These are phyloP conservation scores for Anagyrus pseudococci DNA, from an alignment of 2,888 invertebrate genomes.

Conservation along the genomic window DNA sequence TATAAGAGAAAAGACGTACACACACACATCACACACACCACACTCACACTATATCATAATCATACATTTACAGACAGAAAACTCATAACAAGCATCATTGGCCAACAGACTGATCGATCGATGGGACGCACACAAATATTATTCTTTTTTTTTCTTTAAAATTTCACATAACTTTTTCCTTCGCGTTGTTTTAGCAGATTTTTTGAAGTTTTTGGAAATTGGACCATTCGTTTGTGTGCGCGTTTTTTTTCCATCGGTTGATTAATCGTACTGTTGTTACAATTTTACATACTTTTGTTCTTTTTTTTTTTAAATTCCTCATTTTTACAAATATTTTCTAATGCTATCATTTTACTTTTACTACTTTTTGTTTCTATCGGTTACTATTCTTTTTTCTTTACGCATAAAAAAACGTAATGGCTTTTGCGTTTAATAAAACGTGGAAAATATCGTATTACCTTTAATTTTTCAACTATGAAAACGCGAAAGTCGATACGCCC, in stretches of 20 bases:
- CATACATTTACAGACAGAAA: neutral
- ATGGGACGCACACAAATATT: slow-evolving; percentile 41
- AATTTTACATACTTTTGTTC: slow-evolving; percentile 17
- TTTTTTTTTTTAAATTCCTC: too few relatives aligned
- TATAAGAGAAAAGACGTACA: slow-evolving; percentile 6
- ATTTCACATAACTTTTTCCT: too few relatives aligned
- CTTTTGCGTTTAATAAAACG: too few relatives aligned
- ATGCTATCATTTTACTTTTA: slow-evolving; percentile 25
- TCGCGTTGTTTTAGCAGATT: too few relatives aligned
- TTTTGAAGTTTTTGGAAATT: too few relatives aligned
- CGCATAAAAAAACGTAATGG: too few relatives aligned
- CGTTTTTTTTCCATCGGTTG: neutral
- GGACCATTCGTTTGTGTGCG: neutral
- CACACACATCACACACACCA: neutral
- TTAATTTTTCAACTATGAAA: too few relatives aligned
- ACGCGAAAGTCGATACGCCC: too few relatives aligned
- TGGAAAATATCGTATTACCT: too few relatives aligned
- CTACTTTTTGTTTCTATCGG: slow-evolving; percentile 13
- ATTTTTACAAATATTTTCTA: too few relatives aligned
- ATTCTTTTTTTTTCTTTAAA: neutral
- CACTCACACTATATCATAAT: neutral
- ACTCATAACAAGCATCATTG: neutral
- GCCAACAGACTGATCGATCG: slow-evolving; percentile 32
- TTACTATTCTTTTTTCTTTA: slow-evolving; percentile 18
- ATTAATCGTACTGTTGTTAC: neutral